These are phyloP conservation scores for Amphiduros pacificus DNA, from an alignment of 2,888 invertebrate genomes.

Conservation along the genomic window DNA sequence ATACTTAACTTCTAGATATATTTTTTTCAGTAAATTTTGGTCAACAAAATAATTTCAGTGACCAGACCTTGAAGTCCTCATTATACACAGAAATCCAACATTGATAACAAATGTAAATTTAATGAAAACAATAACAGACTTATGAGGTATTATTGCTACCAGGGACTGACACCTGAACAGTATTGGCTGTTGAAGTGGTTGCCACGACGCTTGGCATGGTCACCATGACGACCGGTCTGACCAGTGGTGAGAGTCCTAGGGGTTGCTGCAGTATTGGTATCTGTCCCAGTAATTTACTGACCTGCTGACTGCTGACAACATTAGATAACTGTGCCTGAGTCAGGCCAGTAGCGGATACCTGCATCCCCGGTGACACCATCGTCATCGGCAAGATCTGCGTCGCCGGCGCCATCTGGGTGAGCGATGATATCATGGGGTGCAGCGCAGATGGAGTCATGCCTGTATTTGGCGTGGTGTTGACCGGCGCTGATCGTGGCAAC, in stretches of 20 bases:
- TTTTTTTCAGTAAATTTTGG: no score
- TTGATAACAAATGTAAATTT: no score
- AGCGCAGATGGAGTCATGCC: not conserved
- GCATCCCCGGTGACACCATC: not conserved
- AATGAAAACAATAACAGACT: no score
- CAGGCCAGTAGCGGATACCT: not conserved
- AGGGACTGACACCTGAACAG: no score
- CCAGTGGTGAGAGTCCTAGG: slow-evolving; percentile 2
- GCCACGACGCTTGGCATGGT: slow-evolving; percentile 6
- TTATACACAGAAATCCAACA: no score
- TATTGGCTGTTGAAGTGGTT: no score
- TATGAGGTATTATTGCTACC: no score
- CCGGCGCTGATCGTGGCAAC: slow-evolving; percentile 22
- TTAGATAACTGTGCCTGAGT: not conserved
- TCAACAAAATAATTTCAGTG: no score
- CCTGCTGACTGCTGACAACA: slow-evolving; percentile 7
- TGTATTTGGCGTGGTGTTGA: not conserved
- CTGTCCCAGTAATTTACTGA: slow-evolving; percentile 10
- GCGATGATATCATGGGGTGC: slow-evolving; percentile 33
- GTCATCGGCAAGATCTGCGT: slow-evolving; percentile 25
- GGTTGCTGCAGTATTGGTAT: slow-evolving; percentile 19
- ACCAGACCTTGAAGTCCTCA: no score
- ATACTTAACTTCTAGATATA: no score
- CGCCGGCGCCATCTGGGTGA: slow-evolving; percentile 40
- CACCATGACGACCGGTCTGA: slow-evolving; percentile 10